phyloP scores from a whole-genome alignment of 2,113 vertebrate genomes.

The Plecotus auritus region DNA sequence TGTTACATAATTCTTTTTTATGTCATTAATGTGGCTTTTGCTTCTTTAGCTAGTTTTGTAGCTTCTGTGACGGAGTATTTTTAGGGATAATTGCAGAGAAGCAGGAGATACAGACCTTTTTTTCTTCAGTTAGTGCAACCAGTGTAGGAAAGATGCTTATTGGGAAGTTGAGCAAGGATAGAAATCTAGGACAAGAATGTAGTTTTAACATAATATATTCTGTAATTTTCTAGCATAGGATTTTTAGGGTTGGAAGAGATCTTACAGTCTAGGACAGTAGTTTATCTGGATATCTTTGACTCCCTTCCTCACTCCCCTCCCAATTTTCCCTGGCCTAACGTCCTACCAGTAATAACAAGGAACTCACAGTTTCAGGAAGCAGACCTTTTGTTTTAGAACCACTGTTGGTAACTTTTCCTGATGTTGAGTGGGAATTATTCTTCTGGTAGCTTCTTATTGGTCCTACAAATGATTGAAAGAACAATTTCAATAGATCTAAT shows the following conservation, averaged over 20 bases:
- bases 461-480: neutral
- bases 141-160: neutral
- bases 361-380: neutral
- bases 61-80: neutral
- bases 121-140: neutral
- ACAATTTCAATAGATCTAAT: neutral
- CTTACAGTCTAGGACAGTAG: neutral
- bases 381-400: neutral
- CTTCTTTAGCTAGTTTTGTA: neutral
- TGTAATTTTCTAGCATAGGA: neutral
- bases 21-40: neutral
- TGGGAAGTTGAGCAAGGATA: neutral
- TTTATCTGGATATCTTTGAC: neutral
- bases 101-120: neutral
- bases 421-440: neutral
- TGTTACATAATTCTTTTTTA: neutral
- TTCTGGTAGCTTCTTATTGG: constrained; percentile 17
- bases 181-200: neutral
- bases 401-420: neutral
- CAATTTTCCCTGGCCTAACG: neutral
- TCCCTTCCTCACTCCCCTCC: neutral
- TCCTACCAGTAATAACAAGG: neutral
- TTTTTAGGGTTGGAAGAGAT: neutral
- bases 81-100: constrained; percentile 6
- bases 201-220: neutral